Base-by-base conservation (phyloP, 2,797 vertebrate species). In the Onychomys torridus region DNA sequence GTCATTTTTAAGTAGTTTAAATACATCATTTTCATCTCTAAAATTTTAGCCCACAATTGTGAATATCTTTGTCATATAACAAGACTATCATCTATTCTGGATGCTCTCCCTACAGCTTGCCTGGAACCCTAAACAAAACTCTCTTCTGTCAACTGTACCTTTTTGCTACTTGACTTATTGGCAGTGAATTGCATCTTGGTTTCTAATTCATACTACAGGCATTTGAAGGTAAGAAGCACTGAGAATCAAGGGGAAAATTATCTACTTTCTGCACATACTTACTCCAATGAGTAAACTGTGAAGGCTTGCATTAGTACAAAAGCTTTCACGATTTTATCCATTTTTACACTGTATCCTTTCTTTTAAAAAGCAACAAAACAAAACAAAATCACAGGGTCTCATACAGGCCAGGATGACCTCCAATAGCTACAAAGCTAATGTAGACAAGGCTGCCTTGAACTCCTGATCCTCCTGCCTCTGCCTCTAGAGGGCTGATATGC, bases 91-190 rank as follows among this genome's bases (percentile, higher is more conserved):
- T 83, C 82, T 90, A 61, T 90, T 84, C 52, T 77, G 78, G 40
- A 90, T 90, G 78, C 43, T 91, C 49, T 6, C 34, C n/a, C 40
- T 79, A 82, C 57, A 90, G 89, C 59, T 76, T 85, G 88, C 61
- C 63, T 95, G 77, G 34, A 92, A 94, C 76, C 86, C 91, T 79
- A 88, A 88, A 25, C 12, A 93, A 91, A 92, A 75, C 69, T 85
- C 76, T 85, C 34, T 93, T 57, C 93, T 82, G 59, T 6, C 73
- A 89, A 83, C 79, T 92, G 59, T 77, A 29, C n/a, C 59, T 37
- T 94, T 91, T 89, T 83, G 63, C 61, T 69, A 67, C 55, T 91
- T 97, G 21, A 94, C 37, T 76, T 97, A 77, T 81, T 87, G 52
- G 49, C 79, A 96, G 69, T 67, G 19, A 71, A 89, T 76, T 61